Conservation (phyloP, 1,140 invertebrate genomes). For the Bombus haemorrhoidalis region DNA sequence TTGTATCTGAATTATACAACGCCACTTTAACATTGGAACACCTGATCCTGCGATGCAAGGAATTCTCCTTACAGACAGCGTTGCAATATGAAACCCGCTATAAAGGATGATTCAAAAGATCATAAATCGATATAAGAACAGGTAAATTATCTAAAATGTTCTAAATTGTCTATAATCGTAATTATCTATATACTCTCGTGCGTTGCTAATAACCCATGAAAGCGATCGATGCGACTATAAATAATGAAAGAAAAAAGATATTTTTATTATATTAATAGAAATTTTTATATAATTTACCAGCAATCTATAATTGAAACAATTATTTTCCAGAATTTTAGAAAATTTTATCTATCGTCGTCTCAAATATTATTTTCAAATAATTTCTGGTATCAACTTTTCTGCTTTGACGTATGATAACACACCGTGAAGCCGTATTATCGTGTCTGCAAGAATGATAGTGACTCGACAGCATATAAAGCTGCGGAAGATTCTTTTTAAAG, state of each 20-base stretch:
- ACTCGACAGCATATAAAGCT: too few species aligned
- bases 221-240: too few species aligned
- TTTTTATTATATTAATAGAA: background rate
- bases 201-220: too few species aligned
- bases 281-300: background rate
- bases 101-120: background rate
- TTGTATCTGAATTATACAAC: background rate
- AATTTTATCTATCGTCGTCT: background rate
- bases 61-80: background rate
- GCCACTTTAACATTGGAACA: background rate
- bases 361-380: background rate
- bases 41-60: background rate
- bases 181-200: background rate
- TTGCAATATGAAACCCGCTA: background rate
- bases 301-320: background rate
- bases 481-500: background rate
- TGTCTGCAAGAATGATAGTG: background rate
- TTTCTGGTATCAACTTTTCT: background rate
- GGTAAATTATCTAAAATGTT: background rate
- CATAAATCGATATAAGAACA: background rate
- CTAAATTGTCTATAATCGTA: background rate
- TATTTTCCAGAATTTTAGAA: background rate
- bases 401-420: background rate
- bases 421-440: background rate
- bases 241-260: background rate